Evolutionary conservation across 2,797 vertebrate species (phyloP), one percentile per base, ranked within the genome.

Genomic region (Clarias platycephalus): DNA sequence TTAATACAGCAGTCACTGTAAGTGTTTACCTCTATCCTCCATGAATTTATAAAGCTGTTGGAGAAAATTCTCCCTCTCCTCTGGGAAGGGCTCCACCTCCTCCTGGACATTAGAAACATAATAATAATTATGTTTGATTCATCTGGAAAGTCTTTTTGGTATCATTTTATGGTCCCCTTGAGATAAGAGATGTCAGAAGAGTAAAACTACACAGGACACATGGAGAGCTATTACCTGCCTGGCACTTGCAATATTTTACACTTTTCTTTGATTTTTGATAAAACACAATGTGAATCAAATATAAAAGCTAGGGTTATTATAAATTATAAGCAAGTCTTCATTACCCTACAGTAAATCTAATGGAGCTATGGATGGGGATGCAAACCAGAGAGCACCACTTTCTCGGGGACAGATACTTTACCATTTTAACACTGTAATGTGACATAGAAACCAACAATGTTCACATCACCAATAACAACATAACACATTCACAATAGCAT

Each of bases 11-110:
- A 77, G 18, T 77, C 20, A 24, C 9, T 15, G 55, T 57, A 13
- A 13, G 55, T 77, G 13, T 90, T 93, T 86, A 96, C 95, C 94
- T 93, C 95, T 89, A 88, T 96, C 95, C 81, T 96, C 95, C 95
- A 96, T 96, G 87, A 96, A 96, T 91, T 96, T 96, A 91, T 96
- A 96, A 31, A 96, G 94, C 90, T 96, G 95, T 87, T 96, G 95
- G 22, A 95, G 91, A 82, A 96, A 96, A 90, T 93, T 96, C 86
- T 96, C 95, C 70, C 93, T 92, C 89, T 96, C 95, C 84, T 95
- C 95, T 55, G 95, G 95, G 89, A 94, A 95, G 0, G 92, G 94
- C 83, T 96, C 95, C 89, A 95, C 93, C 89, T 95, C 95, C 92
- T 96, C 95, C 95, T 95, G 89, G 26, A 85, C 62, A 91, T 80